Conservation (phyloP, 2,888 invertebrate species). For the Dinocampus coccinellae region DNA sequence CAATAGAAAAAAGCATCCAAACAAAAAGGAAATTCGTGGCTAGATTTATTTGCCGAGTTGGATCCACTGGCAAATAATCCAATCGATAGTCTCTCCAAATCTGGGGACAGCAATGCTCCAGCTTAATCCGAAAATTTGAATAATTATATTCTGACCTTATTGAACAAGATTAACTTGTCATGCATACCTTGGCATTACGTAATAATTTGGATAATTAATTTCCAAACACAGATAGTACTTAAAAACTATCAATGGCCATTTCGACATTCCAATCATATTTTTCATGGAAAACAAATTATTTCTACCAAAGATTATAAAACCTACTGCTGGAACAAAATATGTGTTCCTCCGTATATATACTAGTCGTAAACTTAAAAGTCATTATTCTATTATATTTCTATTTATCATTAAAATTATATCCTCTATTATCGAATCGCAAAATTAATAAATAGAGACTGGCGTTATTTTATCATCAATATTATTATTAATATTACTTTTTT, state of each 20-base stretch:
- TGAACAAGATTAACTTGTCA: not conserved
- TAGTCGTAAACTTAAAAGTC: slow-evolving; percentile 12
- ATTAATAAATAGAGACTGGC: not conserved
- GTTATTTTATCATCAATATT: too few relatives aligned
- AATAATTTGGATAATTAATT: not conserved
- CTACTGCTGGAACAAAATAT: not conserved
- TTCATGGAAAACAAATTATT: slow-evolving; percentile 30
- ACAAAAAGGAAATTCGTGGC: slow-evolving; percentile 79
- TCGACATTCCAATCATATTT: slow-evolving; percentile 29
- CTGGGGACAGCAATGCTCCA: slow-evolving; percentile 60
- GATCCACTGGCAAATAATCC: slow-evolving; percentile 93
- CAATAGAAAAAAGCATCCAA: slow-evolving; percentile 57
- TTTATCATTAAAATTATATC: not conserved
- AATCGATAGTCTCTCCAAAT: slow-evolving; percentile 60
- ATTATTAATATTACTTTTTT: too few relatives aligned
- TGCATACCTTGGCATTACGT: not conserved
- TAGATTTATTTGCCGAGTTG: slow-evolving; percentile 91
- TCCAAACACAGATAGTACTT: not conserved
- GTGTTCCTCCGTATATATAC: slow-evolving; percentile 6
- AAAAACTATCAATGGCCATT: slow-evolving; percentile 6
- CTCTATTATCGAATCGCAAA: not conserved
- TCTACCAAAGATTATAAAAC: slow-evolving; percentile 43
- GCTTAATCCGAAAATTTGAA: slow-evolving; percentile 51
- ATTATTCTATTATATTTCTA: not conserved
- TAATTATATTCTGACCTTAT: not conserved